Evolutionary conservation across 2,113 vertebrate species (phyloP), one percentile per base, ranked within the genome.

Genomic region (Willisornis vidua): DNA sequence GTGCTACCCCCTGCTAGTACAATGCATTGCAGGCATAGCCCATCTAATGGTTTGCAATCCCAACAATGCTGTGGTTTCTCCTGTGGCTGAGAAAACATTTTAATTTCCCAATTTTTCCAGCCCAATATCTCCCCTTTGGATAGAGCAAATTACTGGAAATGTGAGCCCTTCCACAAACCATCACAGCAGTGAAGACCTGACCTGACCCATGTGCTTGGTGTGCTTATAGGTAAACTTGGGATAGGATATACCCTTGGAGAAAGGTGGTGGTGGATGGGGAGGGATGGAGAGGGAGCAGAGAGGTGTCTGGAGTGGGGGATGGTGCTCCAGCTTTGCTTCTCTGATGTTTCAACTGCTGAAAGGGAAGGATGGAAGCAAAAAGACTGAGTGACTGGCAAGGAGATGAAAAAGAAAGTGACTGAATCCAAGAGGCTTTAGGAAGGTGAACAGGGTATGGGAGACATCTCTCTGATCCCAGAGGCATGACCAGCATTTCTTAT

Each of bases 11-110:
- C 39, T 67, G 80, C 66, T 57, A 28, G 57, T 37, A 18, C n/a
- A 89, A 66, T 3, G 23, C 41, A 23, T 28, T 33, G 26, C 55
- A 91, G 61, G 26, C 61, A 12, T n/a, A 29, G 15, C 70, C 63
- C 29, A 2, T 5, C 29, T 73, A 12, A 48, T 1, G 20, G 35
- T 62, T 14, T 80, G 78, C 68, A 62, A 83, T 91, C 54, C 82
- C 91, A 91, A 19, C 66, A 85, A 80, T 74, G 79, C 43, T 91
- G 89, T 83, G 96, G 95, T 75, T 94, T 90, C 26, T 39, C 71
- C 79, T 48, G 87, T 1, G 43, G 78, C 68, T 83, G 29, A 51
- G 89, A 58, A 77, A 65, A 41, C 55, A 45, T 88, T 48, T 33
- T 17, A 1, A 81, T 93, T 88, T 77, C 90, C 65, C 87, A 28